phyloP scores from a whole-genome alignment of 2,888 invertebrate species.

The Brachyopa scutellaris region DNA sequence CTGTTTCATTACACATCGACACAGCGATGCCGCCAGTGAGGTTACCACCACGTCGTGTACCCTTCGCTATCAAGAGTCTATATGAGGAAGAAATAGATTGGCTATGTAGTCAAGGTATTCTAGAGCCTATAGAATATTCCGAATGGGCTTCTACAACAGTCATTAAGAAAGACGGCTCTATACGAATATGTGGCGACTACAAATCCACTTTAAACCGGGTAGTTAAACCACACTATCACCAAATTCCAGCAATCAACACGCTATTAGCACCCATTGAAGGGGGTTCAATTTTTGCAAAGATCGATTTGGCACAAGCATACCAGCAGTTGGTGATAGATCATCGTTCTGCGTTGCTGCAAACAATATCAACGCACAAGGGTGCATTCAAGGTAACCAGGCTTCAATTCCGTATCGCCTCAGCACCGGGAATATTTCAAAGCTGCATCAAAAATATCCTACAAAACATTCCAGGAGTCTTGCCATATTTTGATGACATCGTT shows the following conservation, averaged over 20 bases:
- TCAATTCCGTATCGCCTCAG: slow-evolving; percentile 74
- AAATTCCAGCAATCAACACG: slow-evolving; percentile 60
- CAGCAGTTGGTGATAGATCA: slow-evolving; percentile 77
- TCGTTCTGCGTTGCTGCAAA: slow-evolving; percentile 75
- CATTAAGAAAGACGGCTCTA: slow-evolving; percentile 65
- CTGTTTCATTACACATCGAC: slow-evolving; percentile 34
- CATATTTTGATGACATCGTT: slow-evolving; percentile 72
- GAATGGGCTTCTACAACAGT: slow-evolving; percentile 52
- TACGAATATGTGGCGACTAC: slow-evolving; percentile 75
- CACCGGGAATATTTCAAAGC: slow-evolving; percentile 62
- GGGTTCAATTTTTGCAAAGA: slow-evolving; percentile 76
- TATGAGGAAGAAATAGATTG: slow-evolving; percentile 70
- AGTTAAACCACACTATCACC: slow-evolving; percentile 73
- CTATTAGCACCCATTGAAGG: slow-evolving; percentile 71
- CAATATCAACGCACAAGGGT: slow-evolving; percentile 77
- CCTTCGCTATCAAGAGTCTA: slow-evolving; percentile 57
- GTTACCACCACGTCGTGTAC: slow-evolving; percentile 23
- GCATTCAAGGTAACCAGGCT: slow-evolving; percentile 75
- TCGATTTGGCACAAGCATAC: too few relatives aligned
- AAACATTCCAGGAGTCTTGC: slow-evolving; percentile 22
- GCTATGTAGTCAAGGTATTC: slow-evolving; percentile 70
- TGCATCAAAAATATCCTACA: slow-evolving; percentile 54
- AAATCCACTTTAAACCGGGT: slow-evolving; percentile 75
- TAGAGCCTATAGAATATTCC: slow-evolving; percentile 65
- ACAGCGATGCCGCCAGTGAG: slow-evolving; percentile 1